These are phyloP conservation scores for Agrenia bidenticulata DNA, from an alignment of 2,888 invertebrate species.

Conservation along the genomic window DNA sequence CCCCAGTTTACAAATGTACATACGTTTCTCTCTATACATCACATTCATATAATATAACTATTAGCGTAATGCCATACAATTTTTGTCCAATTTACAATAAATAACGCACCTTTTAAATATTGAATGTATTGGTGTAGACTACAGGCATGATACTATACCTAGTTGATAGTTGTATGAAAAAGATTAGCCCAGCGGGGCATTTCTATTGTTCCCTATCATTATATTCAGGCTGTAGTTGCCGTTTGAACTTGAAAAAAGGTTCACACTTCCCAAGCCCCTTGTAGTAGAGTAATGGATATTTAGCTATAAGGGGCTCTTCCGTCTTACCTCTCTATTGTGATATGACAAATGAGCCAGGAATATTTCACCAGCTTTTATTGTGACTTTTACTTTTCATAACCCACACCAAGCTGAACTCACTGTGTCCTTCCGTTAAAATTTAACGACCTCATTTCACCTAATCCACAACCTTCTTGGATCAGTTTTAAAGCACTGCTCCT, in stretches of 20 bases:
- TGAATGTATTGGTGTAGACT: background rate
- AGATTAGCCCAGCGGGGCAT: constrained; percentile 10
- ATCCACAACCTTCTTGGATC: too few relatives aligned
- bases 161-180: constrained; percentile 2
- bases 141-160: too few relatives aligned
- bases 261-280: constrained; percentile 10
- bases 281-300: constrained; percentile 6
- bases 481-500: too few relatives aligned
- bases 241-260: constrained; percentile 12
- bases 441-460: too few relatives aligned
- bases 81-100: constrained; percentile 17
- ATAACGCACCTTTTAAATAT: background rate
- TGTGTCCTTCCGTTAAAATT: too few relatives aligned
- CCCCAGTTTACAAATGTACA: constrained; percentile 13
- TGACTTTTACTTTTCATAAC: background rate
- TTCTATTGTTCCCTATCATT: background rate
- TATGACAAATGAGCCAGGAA: background rate
- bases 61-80: constrained; percentile 20
- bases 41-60: background rate
- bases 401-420: too few relatives aligned
- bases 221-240: background rate
- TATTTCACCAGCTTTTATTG: background rate
- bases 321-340: constrained; percentile 8
- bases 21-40: background rate
- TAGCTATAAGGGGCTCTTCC: background rate